Evolutionary conservation across 2,113 vertebrate species (phyloP).

Genomic region (Pipa parva): DNA sequence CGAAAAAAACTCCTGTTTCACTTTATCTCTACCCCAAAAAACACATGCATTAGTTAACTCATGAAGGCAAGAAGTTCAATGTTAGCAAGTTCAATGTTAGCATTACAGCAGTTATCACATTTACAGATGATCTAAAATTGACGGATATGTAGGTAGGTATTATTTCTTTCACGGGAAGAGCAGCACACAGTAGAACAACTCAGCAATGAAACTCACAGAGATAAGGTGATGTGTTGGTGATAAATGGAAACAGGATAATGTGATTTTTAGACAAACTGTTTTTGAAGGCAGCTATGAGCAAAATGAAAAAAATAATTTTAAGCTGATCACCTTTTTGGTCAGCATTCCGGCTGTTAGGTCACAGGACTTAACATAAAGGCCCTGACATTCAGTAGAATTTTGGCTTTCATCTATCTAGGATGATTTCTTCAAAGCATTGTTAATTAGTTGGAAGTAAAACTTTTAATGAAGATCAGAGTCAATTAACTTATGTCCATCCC

Average conservation of each 20-base stretch:
- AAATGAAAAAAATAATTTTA: conserved; percentile 11
- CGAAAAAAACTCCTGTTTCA: no score
- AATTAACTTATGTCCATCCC: conserved; percentile 71
- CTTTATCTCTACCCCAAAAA: no score
- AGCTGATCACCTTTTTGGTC: conserved; percentile 45
- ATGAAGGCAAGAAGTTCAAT: no score
- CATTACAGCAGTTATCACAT: no score
- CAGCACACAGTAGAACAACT: no score
- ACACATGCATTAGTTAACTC: no score
- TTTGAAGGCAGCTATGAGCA: conserved; percentile 36
- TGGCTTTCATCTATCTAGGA: conserved; percentile 77
- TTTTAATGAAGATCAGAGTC: conserved; percentile 74
- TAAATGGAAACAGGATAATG: conserved; percentile 15
- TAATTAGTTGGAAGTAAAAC: conserved; percentile 71
- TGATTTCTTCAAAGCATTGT: conserved; percentile 78
- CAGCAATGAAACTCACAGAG: no score
- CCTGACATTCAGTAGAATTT: conserved; percentile 70
- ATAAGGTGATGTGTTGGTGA: not conserved
- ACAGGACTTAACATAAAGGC: conserved; percentile 68
- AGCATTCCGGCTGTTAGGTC: conserved; percentile 67
- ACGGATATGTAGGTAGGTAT: no score
- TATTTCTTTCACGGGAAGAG: no score
- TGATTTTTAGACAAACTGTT: conserved; percentile 29
- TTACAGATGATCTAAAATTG: no score
- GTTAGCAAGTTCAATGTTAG: no score